These are phyloP conservation scores for Chaetorhynchus papuensis DNA, from an alignment of 2,113 vertebrate genomes.

Conservation along the genomic window DNA sequence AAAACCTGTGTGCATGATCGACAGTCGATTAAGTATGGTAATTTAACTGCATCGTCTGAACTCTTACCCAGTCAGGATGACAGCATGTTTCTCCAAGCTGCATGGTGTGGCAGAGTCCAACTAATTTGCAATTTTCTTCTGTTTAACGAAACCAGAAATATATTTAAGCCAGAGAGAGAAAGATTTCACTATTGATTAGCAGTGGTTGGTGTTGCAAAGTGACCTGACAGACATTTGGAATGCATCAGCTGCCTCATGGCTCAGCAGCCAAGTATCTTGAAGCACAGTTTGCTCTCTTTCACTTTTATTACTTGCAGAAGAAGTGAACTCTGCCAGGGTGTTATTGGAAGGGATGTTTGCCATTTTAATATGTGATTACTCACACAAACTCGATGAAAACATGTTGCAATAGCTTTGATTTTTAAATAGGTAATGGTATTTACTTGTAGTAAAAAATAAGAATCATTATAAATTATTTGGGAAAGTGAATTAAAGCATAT, in stretches of 20 bases:
- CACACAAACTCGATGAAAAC: background rate
- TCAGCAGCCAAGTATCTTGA: slow-evolving; percentile 4
- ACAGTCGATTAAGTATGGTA: background rate
- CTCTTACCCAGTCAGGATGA: background rate
- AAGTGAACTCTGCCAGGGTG: background rate
- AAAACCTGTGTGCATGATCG: background rate
- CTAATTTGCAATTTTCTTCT: slow-evolving; percentile 46
- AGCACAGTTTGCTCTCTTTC: background rate
- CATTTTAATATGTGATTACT: slow-evolving; percentile 37
- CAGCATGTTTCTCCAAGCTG: background rate
- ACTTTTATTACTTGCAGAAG: slow-evolving; percentile 50
- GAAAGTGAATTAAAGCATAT: background rate
- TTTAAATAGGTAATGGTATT: background rate
- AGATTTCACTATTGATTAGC: slow-evolving; percentile 33
- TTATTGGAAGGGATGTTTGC: slow-evolving; percentile 45
- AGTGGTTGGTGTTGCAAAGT: background rate
- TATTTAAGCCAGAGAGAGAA: background rate
- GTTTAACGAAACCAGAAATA: slow-evolving; percentile 36
- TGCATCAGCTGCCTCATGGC: background rate
- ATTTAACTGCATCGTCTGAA: background rate
- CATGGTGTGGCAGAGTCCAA: background rate
- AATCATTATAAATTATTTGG: background rate
- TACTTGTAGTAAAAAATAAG: background rate
- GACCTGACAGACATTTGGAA: slow-evolving; percentile 45
- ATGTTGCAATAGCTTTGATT: background rate